Conservation (phyloP, 2,113 vertebrate genomes). For the Phoenicopterus ruber region DNA sequence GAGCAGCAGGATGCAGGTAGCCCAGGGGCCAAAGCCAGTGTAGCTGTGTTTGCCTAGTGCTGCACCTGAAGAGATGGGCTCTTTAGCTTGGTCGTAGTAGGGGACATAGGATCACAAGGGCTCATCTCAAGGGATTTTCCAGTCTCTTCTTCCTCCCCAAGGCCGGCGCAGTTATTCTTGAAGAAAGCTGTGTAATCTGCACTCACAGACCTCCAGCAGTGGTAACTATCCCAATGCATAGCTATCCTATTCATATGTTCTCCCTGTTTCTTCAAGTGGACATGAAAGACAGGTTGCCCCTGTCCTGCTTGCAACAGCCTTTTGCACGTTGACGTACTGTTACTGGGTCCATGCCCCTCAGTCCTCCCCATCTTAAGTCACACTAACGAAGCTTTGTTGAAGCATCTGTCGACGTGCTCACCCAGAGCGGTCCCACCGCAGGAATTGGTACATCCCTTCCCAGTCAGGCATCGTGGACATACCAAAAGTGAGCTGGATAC, state of each 20-base stretch:
- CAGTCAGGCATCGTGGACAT: background rate
- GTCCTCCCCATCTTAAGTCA: background rate
- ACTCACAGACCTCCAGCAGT: background rate
- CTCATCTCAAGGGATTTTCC: background rate
- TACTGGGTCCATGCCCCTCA: background rate
- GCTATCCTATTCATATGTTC: accelerated
- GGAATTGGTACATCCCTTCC: background rate
- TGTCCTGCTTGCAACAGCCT: background rate
- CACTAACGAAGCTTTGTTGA: background rate
- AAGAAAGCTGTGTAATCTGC: background rate
- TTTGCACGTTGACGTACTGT: accelerated
- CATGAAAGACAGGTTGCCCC: background rate
- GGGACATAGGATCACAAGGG: background rate
- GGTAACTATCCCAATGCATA: accelerated
- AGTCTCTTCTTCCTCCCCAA: background rate
- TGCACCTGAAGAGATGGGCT: background rate
- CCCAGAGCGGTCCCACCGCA: background rate
- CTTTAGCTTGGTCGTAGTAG: background rate
- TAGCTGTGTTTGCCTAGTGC: background rate
- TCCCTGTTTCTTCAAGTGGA: background rate
- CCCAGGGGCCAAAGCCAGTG: background rate
- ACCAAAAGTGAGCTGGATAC: background rate
- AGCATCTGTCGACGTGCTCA: background rate
- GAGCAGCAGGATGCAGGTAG: background rate
- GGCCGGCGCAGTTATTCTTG: background rate